Conservation (phyloP, 1,140 invertebrate genomes). For the Microplitis demolitor region DNA sequence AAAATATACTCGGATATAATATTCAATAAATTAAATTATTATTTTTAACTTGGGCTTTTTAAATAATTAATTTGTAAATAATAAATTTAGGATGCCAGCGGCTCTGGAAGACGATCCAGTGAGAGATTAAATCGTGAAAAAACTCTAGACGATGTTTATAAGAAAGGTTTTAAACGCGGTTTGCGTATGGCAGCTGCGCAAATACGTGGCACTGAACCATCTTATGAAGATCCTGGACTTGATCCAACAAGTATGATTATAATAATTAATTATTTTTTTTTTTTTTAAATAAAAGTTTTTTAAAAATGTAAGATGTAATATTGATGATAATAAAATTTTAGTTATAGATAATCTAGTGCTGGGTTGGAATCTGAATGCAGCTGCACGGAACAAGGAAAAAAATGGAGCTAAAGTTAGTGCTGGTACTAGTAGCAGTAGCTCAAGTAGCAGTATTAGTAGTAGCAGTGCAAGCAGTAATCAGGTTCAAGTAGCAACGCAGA, state of each 20-base stretch:
- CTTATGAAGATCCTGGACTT: not conserved
- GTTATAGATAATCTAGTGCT: not conserved
- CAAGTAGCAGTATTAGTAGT: constrained; percentile 34
- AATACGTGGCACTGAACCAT: not conserved
- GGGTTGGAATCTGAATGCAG: constrained; percentile 7
- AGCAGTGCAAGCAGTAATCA: constrained; percentile 47
- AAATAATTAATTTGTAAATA: not conserved
- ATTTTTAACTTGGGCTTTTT: too few relatives aligned
- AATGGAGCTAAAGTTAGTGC: constrained; percentile 23
- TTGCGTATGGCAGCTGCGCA: not conserved
- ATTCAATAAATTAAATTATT: too few relatives aligned
- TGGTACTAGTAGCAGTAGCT: constrained; percentile 32
- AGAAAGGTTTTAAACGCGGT: constrained; percentile 18
- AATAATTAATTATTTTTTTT: not conserved
- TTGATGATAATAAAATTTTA: not conserved
- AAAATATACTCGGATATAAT: not conserved
- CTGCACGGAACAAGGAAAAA: not conserved
- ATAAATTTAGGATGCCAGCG: constrained; percentile 17
- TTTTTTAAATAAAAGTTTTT: not conserved
- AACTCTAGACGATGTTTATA: constrained; percentile 13
- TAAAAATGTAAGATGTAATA: not conserved
- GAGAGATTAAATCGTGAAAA: constrained; percentile 11
- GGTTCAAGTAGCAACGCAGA: constrained; percentile 68
- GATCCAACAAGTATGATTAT: constrained; percentile 4
- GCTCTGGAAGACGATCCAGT: not conserved